Evolutionary conservation across 2,888 invertebrate species (phyloP).

Genomic region (Vandiemenella viatica): DNA sequence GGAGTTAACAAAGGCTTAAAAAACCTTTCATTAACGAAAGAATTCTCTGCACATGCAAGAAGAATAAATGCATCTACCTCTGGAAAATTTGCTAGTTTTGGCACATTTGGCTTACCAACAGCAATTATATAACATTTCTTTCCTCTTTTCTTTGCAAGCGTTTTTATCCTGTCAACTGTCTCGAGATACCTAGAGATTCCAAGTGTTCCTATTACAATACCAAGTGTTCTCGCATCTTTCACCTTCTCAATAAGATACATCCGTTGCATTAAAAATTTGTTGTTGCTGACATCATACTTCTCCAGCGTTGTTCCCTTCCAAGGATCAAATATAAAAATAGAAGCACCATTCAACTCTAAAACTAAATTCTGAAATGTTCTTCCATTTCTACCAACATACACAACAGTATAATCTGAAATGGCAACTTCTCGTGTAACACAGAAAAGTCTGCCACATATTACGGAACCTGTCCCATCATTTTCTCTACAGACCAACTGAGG

Average conservation of each 20-base stretch:
- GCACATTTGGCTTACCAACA: constrained; percentile 86
- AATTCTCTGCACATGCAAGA: constrained; percentile 83
- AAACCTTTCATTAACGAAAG: constrained; percentile 60
- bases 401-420: constrained; percentile 38
- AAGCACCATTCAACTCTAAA: constrained; percentile 1
- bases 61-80: constrained; percentile 87
- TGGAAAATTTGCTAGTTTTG: constrained; percentile 89
- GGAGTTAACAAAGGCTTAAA: constrained; percentile 83
- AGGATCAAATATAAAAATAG: constrained; percentile 3
- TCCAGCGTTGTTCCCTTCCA: not conserved
- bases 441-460: constrained; percentile 6
- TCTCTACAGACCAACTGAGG: constrained; percentile 1
- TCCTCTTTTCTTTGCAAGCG: constrained; percentile 52
- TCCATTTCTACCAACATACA: constrained; percentile 51
- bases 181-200: constrained; percentile 65
- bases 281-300: constrained; percentile 24
- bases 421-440: constrained; percentile 3
- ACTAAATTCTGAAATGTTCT: constrained; percentile 43
- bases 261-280: constrained; percentile 58
- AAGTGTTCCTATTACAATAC: constrained; percentile 82
- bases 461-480: not conserved
- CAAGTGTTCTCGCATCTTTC: constrained; percentile 75
- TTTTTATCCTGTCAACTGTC: constrained; percentile 57
- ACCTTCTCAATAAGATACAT: constrained; percentile 78
- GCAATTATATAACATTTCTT: constrained; percentile 85